Evolutionary conservation across 2,888 invertebrate genomes (phyloP).

Genomic region (Vanessa cardui): DNA sequence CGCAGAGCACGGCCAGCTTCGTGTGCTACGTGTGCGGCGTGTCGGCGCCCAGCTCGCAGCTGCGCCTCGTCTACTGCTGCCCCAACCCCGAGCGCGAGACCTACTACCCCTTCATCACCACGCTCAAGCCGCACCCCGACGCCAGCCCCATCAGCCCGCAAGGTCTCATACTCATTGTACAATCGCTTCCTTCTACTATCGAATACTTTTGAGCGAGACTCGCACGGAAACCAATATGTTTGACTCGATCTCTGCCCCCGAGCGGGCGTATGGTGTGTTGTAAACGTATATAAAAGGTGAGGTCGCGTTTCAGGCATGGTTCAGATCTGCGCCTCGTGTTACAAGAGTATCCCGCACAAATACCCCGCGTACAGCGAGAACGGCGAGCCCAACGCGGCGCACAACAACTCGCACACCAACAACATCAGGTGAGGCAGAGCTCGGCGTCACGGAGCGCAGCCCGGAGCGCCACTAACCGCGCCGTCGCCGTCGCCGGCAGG

Average conservation of each 20-base stretch:
- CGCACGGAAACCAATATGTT: background rate
- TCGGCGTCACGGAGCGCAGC: no score
- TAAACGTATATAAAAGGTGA: constrained; percentile 19
- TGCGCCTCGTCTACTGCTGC: constrained; percentile 92
- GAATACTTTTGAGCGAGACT: background rate
- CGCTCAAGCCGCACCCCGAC: constrained; percentile 90
- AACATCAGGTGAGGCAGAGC: constrained; percentile 67
- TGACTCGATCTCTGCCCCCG: background rate
- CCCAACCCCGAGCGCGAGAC: constrained; percentile 93
- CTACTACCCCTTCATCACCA: constrained; percentile 94
- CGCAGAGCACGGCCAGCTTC: constrained; percentile 81
- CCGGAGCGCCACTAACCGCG: no score
- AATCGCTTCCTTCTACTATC: no score
- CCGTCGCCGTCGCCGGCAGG: constrained; percentile 42
- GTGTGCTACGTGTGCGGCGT: constrained; percentile 95
- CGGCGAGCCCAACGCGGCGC: constrained; percentile 73
- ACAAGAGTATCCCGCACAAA: constrained; percentile 90
- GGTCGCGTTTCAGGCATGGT: constrained; percentile 85
- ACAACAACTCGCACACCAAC: constrained; percentile 68
- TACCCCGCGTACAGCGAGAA: constrained; percentile 87
- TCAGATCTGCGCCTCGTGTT: constrained; percentile 93
- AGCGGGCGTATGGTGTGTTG: background rate
- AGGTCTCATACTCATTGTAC: constrained; percentile 71
- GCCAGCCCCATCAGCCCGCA: constrained; percentile 95
- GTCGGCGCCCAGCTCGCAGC: constrained; percentile 90